These are phyloP conservation scores for Nemoura dubitans DNA, from an alignment of 2,888 invertebrate genomes.

Conservation along the genomic window DNA sequence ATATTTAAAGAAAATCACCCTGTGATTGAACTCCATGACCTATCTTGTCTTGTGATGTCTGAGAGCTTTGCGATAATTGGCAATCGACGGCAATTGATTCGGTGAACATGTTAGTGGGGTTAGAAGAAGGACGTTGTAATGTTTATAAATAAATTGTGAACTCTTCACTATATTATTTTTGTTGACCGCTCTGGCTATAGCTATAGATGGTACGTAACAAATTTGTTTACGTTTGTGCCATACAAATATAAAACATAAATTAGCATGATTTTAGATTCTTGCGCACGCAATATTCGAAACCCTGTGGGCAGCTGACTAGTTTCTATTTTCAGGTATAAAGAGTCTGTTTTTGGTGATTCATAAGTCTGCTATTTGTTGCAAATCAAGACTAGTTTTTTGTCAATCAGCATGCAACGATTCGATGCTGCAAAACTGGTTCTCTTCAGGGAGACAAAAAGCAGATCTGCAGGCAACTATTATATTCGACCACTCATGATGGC, in stretches of 20 bases:
- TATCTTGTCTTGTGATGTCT: too few species aligned
- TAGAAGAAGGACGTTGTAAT: background rate
- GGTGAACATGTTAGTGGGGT: too few species aligned
- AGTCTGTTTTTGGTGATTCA: background rate
- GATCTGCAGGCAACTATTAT: background rate
- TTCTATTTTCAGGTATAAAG: conserved; percentile 1
- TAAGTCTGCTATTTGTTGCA: background rate
- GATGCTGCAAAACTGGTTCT: background rate
- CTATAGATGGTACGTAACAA: background rate
- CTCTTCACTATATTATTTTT: too few species aligned
- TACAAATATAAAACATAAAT: background rate
- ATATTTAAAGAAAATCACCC: background rate
- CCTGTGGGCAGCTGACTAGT: background rate
- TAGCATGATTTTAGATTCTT: background rate
- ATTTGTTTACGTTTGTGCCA: background rate
- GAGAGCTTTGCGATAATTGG: too few species aligned
- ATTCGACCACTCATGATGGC: background rate
- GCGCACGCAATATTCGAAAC: background rate
- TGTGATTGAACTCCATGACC: background rate
- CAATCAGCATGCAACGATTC: background rate
- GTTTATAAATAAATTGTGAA: background rate
- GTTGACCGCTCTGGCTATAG: background rate
- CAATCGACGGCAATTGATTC: too few species aligned
- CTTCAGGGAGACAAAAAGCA: background rate
- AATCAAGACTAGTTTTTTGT: background rate